These are phyloP conservation scores for Dicyrtomina minuta DNA, from an alignment of 2,888 invertebrate genomes.

Conservation along the genomic window DNA sequence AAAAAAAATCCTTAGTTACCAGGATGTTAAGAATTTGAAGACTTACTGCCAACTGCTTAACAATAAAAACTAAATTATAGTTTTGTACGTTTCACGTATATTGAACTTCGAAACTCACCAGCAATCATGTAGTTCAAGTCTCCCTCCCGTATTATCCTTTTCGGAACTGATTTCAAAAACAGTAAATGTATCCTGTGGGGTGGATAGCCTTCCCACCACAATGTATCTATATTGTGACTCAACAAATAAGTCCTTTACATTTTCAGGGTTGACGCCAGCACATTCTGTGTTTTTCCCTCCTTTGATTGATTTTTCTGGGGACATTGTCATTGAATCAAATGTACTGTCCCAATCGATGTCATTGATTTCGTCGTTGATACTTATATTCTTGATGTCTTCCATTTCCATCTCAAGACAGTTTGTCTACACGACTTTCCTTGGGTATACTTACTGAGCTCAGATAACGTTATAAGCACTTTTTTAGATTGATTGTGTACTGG, in stretches of 20 bases:
- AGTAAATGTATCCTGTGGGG: not conserved
- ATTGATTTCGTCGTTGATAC: not conserved
- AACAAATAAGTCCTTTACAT: not conserved
- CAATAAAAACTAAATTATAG: not conserved
- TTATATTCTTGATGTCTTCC: no score
- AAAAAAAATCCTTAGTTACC: not conserved
- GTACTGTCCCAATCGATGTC: conserved; percentile 24
- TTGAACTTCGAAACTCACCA: conserved; percentile 13
- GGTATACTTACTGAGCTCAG: no score
- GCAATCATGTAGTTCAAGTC: conserved; percentile 20
- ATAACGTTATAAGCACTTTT: no score
- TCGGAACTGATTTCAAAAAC: conserved; percentile 19
- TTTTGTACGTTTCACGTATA: no score
- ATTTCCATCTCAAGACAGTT: no score
- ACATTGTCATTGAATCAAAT: conserved; percentile 12
- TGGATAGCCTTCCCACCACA: not conserved
- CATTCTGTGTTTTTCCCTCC: not conserved
- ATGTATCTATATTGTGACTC: conserved; percentile 17
- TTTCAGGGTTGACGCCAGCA: not conserved
- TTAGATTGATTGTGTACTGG: no score
- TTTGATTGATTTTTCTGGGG: not conserved
- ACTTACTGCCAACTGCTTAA: not conserved
- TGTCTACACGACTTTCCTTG: no score
- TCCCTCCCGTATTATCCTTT: not conserved
- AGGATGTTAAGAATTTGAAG: not conserved